Evolutionary conservation across 1,140 invertebrate species (phyloP).

Genomic region (Spodoptera litura): DNA sequence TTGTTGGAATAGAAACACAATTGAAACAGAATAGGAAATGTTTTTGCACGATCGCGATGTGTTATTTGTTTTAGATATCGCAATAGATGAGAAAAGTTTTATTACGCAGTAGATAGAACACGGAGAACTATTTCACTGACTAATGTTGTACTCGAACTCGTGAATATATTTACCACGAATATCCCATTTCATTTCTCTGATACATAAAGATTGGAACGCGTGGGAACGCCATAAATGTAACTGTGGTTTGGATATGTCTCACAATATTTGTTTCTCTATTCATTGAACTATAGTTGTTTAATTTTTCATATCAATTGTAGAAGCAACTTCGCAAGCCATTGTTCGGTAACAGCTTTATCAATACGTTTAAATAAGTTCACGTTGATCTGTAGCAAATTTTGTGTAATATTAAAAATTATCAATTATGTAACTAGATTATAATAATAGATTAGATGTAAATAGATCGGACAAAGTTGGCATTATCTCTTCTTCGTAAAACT

Average conservation of each 20-base stretch:
- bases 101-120: constrained; percentile 12
- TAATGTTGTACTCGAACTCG: constrained; percentile 7
- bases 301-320: too few species aligned
- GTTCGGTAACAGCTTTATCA: constrained; percentile 41
- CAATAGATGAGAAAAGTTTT: not conserved
- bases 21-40: constrained; percentile 22
- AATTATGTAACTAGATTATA: constrained; percentile 45
- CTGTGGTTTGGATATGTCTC: too few species aligned
- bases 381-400: constrained; percentile 45
- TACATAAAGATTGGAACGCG: too few species aligned
- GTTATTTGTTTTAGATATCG: constrained; percentile 25
- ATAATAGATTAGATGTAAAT: constrained; percentile 62
- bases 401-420: constrained; percentile 34
- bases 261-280: too few species aligned
- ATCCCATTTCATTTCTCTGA: not conserved
- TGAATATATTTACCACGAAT: constrained; percentile 13
- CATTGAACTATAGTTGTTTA: too few species aligned
- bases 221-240: too few species aligned
- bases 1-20: constrained; percentile 31
- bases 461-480: constrained; percentile 44
- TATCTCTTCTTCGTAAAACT: constrained; percentile 18
- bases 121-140: constrained; percentile 24
- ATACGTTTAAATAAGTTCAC: constrained; percentile 28
- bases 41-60: constrained; percentile 8
- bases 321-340: not conserved